Base-by-base conservation (phyloP, 2,113 vertebrate genomes). In the Lepisosteus oculatus region DNA sequence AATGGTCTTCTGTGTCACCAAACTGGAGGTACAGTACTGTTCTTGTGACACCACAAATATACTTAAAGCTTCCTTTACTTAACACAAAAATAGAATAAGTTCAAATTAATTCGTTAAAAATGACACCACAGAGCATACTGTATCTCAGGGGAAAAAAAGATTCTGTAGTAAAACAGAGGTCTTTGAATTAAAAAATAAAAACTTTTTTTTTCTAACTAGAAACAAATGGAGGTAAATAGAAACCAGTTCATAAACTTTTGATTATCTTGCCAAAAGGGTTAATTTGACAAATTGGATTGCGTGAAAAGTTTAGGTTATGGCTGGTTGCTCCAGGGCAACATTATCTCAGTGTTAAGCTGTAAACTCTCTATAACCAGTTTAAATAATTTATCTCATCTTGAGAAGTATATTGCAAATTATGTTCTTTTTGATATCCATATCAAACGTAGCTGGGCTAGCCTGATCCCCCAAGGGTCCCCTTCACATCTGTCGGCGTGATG, bases 331-430 rank as follows among this genome's bases (percentile, higher is more conserved):
- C 72, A 78, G 69, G 65, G 64, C 68, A 71, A 17, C 71, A 29
- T 84, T 77, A 41, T 78, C 69, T 70, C 54, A 72, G 67, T 62
- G 45, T 84, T 71, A 80, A 85, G 43, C 55, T 74, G 55, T 75
- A 71, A 72, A 69, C 55, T n/a, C 76, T 69, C 76, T 42, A 1
- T 78, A 77, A 85, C 84, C 81, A 69, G 45, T 76, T 87, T 90
- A 82, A 89, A 79, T 90, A 90, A 89, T 91, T 88, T 1, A 76
- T 86, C 74, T 83, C 78, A 72, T 89, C 83, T 88, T 62, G 76
- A 87, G 85, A 80, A 84, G 74, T 80, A 79, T 86, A 85, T 85
- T 82, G 74, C 65, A 91, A 81, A 79, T 87, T 82, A 87, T 86
- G 80, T 80, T 86, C 65, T 67, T 84, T 84, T 82, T 91, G 85